phyloP scores from a whole-genome alignment of 2,797 vertebrate species.

The Artibeus jamaicensis region DNA sequence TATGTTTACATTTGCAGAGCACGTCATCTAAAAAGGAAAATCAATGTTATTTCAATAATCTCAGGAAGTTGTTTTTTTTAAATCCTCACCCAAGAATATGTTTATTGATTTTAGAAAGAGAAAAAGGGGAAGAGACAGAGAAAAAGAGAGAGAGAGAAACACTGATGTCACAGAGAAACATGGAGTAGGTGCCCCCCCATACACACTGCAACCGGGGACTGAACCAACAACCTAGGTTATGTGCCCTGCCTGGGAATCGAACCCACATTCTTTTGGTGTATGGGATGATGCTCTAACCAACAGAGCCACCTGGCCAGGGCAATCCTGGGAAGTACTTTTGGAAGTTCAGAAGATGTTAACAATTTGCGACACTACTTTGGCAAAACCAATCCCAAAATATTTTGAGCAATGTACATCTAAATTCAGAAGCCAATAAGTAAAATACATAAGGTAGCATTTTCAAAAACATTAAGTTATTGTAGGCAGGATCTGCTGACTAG shows the following conservation, averaged over 20 bases:
- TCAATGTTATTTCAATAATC: neutral
- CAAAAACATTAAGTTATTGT: slow-evolving; percentile 8
- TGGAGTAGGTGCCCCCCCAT: too few species aligned
- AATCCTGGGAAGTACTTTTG: neutral
- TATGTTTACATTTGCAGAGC: neutral
- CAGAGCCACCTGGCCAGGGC: too few species aligned
- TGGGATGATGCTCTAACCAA: too few species aligned
- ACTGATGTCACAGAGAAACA: too few species aligned
- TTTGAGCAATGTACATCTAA: neutral
- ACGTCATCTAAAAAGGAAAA: slow-evolving; percentile 27
- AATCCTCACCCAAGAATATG: neutral
- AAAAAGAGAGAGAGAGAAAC: neutral
- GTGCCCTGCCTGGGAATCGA: too few species aligned
- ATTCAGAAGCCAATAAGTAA: slow-evolving; percentile 17
- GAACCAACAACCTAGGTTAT: too few species aligned
- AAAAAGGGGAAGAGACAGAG: neutral
- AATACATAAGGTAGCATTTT: neutral
- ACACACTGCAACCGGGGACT: too few species aligned
- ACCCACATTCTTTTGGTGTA: too few species aligned
- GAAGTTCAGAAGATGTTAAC: neutral
- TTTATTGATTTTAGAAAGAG: neutral
- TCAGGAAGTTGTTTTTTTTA: neutral
- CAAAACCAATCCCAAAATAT: neutral
- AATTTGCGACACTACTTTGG: neutral
- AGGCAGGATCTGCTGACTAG: neutral